These are phyloP conservation scores for Axis porcinus DNA, from an alignment of 2,113 vertebrate species.

Conservation along the genomic window DNA sequence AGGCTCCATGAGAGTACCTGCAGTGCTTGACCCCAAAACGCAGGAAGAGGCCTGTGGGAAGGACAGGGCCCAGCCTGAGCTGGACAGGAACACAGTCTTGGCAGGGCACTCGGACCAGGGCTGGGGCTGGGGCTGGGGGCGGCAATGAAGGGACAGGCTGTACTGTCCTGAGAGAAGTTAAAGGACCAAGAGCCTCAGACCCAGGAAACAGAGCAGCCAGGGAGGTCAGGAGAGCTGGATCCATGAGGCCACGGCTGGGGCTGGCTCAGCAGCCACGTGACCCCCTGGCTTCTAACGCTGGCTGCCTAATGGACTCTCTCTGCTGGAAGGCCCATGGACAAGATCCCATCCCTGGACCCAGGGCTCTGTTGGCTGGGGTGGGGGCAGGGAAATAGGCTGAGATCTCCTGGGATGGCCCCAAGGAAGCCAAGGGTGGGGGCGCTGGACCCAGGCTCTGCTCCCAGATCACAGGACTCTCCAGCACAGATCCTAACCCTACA, in stretches of 20 bases:
- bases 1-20: background rate
- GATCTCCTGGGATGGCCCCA: background rate
- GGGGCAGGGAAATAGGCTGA: background rate
- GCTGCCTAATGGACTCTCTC: background rate
- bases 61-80: background rate
- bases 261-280: background rate
- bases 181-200: background rate
- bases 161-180: background rate
- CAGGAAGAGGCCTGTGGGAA: background rate
- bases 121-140: background rate
- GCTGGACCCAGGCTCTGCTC: background rate
- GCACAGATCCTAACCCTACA: background rate
- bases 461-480: background rate
- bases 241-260: background rate
- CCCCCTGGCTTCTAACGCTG: background rate
- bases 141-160: background rate
- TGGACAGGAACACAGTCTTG: background rate
- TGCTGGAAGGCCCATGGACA: background rate
- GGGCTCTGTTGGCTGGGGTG: rapidly evolving
- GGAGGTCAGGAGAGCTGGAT: background rate
- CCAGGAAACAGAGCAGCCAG: background rate
- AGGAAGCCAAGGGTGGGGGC: background rate
- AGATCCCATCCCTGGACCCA: background rate
- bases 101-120: background rate
- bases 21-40: background rate